A percentile compares a stretch with the other conserved stretches of the same genome.
phyloP scores from a whole-genome alignment of 2,888 invertebrate species.

The Eristalinus sepulchralis region DNA sequence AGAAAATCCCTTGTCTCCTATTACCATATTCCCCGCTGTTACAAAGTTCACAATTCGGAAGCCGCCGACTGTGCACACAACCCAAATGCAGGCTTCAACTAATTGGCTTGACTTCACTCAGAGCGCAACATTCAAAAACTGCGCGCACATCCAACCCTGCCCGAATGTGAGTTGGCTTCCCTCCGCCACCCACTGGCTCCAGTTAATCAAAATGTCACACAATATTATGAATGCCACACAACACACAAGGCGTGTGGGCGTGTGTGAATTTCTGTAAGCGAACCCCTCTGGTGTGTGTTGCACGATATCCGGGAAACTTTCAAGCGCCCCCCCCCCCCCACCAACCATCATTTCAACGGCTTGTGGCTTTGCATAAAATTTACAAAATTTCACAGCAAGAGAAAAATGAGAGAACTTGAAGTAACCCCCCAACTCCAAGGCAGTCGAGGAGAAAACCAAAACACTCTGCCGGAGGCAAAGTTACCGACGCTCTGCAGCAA shows the following conservation, averaged over 20 bases:
- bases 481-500: conserved; percentile 36
- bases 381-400: conserved; percentile 28
- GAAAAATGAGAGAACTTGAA: not conserved
- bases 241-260: not conserved
- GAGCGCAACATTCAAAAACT: too few relatives aligned
- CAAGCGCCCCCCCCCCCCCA: not conserved
- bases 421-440: not conserved
- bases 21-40: too few relatives aligned
- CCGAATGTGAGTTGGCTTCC: not conserved
- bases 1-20: too few relatives aligned
- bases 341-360: not conserved
- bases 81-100: too few relatives aligned
- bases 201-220: conserved; percentile 30
- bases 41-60: too few relatives aligned
- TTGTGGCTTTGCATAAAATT: conserved; percentile 58
- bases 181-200: not conserved
- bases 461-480: conserved; percentile 30
- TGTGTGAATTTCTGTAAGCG: conserved; percentile 15
- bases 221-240: conserved; percentile 11
- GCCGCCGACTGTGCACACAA: too few relatives aligned
- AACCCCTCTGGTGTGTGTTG: not conserved
- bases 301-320: conserved; percentile 23
- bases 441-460: conserved; percentile 6
- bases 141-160: not conserved
- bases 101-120: too few relatives aligned